These are phyloP conservation scores for Lasiurus cinereus DNA, from an alignment of 2,113 vertebrate species.

Conservation along the genomic window DNA sequence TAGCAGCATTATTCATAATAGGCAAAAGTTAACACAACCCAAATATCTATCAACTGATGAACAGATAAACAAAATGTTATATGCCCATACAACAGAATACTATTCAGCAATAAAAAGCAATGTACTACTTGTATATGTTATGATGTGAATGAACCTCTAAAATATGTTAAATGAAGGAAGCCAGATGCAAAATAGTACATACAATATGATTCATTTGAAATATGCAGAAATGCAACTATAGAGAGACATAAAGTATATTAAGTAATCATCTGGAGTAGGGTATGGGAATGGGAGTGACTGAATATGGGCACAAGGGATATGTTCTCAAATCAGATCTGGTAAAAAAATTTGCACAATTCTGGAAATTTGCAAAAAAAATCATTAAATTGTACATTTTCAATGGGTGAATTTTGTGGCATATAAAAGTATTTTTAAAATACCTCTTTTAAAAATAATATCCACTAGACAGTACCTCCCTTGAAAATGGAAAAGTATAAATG, in stretches of 20 bases:
- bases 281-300: not conserved
- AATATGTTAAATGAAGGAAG: not conserved
- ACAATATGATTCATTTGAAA: not conserved
- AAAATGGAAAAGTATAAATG: not conserved
- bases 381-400: conserved; percentile 10
- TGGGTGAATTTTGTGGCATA: not conserved
- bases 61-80: not conserved
- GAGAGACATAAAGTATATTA: not conserved
- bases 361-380: not conserved
- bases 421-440: not conserved
- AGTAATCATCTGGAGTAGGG: not conserved
- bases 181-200: not conserved
- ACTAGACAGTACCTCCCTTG: not conserved
- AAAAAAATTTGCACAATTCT: not conserved
- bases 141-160: not conserved
- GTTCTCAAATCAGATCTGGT: conserved; percentile 32
- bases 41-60: not conserved
- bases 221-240: not conserved
- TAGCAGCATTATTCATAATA: not conserved
- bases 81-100: not conserved
- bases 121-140: not conserved
- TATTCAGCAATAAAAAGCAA: conserved; percentile 20
- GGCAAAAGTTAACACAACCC: not conserved
- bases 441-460: not conserved
- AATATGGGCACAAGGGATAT: not conserved